Evolutionary conservation across 2,888 invertebrate genomes (phyloP).

Genomic region (Fabriciana adippe): DNA sequence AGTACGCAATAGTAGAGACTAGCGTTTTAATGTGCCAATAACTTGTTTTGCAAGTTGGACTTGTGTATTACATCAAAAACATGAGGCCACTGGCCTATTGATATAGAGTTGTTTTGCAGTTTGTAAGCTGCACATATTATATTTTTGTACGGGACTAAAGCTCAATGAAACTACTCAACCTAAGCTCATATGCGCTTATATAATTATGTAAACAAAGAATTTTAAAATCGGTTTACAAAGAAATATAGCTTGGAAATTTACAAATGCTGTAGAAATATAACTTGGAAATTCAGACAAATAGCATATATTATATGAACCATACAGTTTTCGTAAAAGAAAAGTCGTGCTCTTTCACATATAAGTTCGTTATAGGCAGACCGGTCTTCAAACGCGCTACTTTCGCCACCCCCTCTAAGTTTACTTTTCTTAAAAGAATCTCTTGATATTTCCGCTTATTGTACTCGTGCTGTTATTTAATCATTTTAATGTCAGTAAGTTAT

Average conservation of each 20-base stretch:
- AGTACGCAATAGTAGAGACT: constrained; percentile 6
- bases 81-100: constrained; percentile 3
- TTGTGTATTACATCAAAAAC: constrained; percentile 13
- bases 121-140: too few species aligned
- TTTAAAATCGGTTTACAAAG: too few species aligned
- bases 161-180: too few species aligned
- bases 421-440: constrained; percentile 30
- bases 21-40: constrained; percentile 11
- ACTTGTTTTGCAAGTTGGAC: constrained; percentile 16
- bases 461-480: background rate
- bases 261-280: background rate
- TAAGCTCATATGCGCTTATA: too few species aligned
- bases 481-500: background rate
- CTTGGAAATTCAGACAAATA: background rate
- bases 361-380: constrained; percentile 29
- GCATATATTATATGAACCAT: background rate
- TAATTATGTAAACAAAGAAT: too few species aligned
- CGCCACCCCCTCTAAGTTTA: constrained; percentile 27
- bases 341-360: constrained; percentile 23
- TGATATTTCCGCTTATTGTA: constrained; percentile 27
- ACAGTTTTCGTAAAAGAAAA: constrained; percentile 19
- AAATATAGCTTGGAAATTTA: background rate
- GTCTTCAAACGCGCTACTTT: constrained; percentile 36
- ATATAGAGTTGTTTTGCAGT: background rate
- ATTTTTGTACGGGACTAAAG: too few species aligned